These are phyloP conservation scores for Spongilla lacustris DNA, from an alignment of 37 sponge, comb jelly and placozoan species.

Conservation along the genomic window DNA sequence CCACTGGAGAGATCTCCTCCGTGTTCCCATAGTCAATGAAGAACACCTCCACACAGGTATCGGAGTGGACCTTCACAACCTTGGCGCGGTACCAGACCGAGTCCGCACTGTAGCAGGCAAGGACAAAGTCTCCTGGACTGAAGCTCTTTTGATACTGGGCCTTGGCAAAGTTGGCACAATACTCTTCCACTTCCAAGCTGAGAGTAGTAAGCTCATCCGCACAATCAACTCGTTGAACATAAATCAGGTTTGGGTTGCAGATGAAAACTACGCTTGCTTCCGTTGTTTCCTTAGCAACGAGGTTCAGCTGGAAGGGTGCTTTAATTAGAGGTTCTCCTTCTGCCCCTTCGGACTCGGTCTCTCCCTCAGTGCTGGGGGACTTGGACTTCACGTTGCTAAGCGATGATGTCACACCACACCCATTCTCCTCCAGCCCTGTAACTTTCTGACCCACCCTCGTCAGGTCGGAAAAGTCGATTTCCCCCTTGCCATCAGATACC, in stretches of 20 bases:
- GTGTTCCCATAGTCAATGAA: conserved; percentile 82
- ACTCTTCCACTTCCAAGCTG: conserved; percentile 61
- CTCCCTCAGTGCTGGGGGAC: conserved; percentile 7
- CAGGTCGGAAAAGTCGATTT: conserved; percentile 23
- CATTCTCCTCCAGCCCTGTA: conserved; percentile 3
- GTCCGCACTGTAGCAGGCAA: conserved; percentile 64
- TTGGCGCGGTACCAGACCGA: conserved; percentile 74
- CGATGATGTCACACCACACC: not conserved
- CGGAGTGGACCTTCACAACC: conserved; percentile 25
- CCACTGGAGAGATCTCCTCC: conserved; percentile 28
- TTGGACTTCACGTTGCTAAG: not conserved
- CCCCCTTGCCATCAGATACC: not conserved
- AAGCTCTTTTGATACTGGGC: conserved; percentile 12
- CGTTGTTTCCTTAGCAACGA: conserved; percentile 40
- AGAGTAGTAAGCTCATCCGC: conserved; percentile 47
- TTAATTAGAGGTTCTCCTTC: conserved; percentile 60
- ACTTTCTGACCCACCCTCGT: conserved; percentile 13
- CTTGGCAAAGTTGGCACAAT: conserved; percentile 49
- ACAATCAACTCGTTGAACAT: conserved; percentile 69
- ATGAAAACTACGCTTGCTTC: conserved; percentile 52
- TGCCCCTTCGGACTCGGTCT: conserved; percentile 9
- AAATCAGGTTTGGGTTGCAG: conserved; percentile 62
- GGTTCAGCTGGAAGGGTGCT: conserved; percentile 67
- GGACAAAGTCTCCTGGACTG: conserved; percentile 63
- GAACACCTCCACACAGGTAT: conserved; percentile 28